phyloP scores from a whole-genome alignment of 1,140 invertebrate species.

The Schmidtea mediterranea region DNA sequence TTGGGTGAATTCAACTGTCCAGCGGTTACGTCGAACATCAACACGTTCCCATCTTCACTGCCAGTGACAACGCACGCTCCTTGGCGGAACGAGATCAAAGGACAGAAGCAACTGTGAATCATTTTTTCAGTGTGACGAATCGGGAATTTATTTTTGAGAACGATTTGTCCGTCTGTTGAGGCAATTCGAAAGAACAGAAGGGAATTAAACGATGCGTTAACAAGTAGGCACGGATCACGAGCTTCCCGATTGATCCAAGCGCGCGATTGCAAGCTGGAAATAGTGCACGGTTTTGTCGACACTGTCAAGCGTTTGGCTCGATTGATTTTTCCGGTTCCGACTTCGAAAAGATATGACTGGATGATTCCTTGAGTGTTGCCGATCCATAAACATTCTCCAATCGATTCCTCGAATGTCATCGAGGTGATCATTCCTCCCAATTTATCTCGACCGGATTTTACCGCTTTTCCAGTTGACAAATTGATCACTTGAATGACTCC shows the following conservation, averaged over 20 bases:
- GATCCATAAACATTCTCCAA: constrained; percentile 37
- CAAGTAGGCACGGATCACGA: constrained; percentile 44
- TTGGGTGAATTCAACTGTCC: constrained; percentile 24
- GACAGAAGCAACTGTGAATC: constrained; percentile 52
- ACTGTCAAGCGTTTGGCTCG: constrained; percentile 35
- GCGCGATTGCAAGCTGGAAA: constrained; percentile 29
- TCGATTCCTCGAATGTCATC: neutral
- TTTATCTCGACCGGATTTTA: constrained; percentile 6
- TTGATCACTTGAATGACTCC: constrained; percentile 40
- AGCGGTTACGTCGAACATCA: constrained; percentile 50
- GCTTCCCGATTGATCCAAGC: constrained; percentile 51
- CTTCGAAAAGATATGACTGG: constrained; percentile 41
- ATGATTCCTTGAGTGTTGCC: constrained; percentile 51
- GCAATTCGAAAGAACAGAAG: constrained; percentile 40
- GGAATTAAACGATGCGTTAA: constrained; percentile 46
- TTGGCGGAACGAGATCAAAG: constrained; percentile 46
- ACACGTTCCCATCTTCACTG: constrained; percentile 55
- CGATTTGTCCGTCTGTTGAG: constrained; percentile 37
- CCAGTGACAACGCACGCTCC: constrained; percentile 50
- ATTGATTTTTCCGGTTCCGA: constrained; percentile 40
- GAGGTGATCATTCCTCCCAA: no score
- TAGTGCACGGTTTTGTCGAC: neutral
- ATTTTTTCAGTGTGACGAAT: constrained; percentile 19
- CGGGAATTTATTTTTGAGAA: constrained; percentile 37
- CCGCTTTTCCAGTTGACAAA: constrained; percentile 54